Evolutionary conservation across 2,888 invertebrate species (phyloP).

Genomic region (Meghimatium bilineatum): DNA sequence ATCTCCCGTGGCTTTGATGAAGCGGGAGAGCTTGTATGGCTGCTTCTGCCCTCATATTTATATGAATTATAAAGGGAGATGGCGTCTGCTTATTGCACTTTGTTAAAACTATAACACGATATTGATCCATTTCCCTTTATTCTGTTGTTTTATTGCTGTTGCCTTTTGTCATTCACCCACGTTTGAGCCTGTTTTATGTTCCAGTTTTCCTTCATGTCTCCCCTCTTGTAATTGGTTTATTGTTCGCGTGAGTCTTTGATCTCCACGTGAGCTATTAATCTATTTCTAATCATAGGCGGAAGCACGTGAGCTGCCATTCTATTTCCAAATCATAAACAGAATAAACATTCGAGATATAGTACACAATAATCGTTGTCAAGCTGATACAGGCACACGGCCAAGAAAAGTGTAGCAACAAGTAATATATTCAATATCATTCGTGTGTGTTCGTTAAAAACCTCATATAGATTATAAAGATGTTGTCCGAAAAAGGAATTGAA

Average conservation of each 20-base stretch:
- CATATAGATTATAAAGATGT: too few relatives aligned
- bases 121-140: neutral
- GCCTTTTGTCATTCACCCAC: neutral
- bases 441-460: too few relatives aligned
- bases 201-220: neutral
- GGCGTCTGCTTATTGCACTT: neutral
- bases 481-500: too few relatives aligned
- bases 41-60: neutral
- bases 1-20: neutral
- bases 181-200: neutral
- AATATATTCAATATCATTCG: too few relatives aligned
- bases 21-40: neutral
- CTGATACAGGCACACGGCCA: too few relatives aligned
- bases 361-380: too few relatives aligned
- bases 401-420: too few relatives aligned
- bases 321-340: too few relatives aligned
- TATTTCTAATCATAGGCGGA: neutral
- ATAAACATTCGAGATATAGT: too few relatives aligned
- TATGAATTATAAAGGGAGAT: conserved; percentile 3
- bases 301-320: neutral
- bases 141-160: conserved; percentile 17
- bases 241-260: neutral
- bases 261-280: neutral
- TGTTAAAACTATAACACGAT: neutral
- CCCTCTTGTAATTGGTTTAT: neutral